Conservation (phyloP, 2,888 invertebrate species). For the Cartodere bifasciata region DNA sequence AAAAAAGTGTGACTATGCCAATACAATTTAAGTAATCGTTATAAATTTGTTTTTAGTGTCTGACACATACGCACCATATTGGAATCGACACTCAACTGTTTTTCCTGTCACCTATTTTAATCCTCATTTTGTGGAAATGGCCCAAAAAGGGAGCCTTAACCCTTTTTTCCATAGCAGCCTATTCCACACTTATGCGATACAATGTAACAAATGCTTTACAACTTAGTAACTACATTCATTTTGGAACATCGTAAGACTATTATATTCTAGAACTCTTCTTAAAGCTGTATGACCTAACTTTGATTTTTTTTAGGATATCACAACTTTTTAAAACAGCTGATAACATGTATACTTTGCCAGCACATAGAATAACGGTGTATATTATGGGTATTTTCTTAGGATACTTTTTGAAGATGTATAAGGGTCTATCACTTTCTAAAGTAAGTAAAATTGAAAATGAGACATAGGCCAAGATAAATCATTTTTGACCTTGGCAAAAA, state of each 20-base stretch:
- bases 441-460: no score
- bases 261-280: no score
- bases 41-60: slow-evolving; percentile 38
- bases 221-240: slow-evolving; percentile 53
- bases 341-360: slow-evolving; percentile 53
- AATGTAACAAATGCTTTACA: slow-evolving; percentile 46
- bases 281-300: no score
- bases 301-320: slow-evolving; percentile 38
- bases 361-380: slow-evolving; percentile 53
- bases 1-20: no score
- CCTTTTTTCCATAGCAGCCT: slow-evolving; percentile 36
- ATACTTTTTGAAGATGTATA: slow-evolving; percentile 40
- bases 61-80: slow-evolving; percentile 59
- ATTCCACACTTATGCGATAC: slow-evolving; percentile 49
- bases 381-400: slow-evolving; percentile 54
- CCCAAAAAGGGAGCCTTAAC: slow-evolving; percentile 40
- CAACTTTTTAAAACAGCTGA: slow-evolving; percentile 56
- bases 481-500: no score
- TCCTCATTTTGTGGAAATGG: slow-evolving; percentile 47
- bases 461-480: no score
- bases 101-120: slow-evolving; percentile 46
- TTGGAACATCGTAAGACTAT: slow-evolving; percentile 51
- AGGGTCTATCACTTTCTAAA: slow-evolving; percentile 35
- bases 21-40: slow-evolving; percentile 5
- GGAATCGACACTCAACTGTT: slow-evolving; percentile 61